A percentile compares a stretch with the other conserved stretches of the same genome.
Evolutionary conservation across 2,888 invertebrate genomes (phyloP).

Genomic region (Tribolium freemani): DNA sequence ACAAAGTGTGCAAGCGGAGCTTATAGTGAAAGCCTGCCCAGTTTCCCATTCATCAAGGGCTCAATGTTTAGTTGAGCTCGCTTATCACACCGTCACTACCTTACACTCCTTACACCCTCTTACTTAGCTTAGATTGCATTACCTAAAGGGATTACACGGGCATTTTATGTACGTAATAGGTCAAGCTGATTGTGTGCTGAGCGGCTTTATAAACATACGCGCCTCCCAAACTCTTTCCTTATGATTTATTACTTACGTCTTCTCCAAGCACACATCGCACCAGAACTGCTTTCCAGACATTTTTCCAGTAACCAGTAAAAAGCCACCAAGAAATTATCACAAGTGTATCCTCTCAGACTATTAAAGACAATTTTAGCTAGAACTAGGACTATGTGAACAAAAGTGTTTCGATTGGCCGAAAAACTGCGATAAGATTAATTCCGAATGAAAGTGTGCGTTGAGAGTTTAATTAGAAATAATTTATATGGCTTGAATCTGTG

Average conservation of each 20-base stretch:
- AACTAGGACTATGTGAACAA: no score
- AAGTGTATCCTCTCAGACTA: no score
- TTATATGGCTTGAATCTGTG: no score
- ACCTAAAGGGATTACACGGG: slow-evolving; percentile 54
- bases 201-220: slow-evolving; percentile 44
- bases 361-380: no score
- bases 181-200: slow-evolving; percentile 42
- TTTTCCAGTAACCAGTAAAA: no score
- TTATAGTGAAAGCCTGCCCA: slow-evolving; percentile 61
- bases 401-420: no score
- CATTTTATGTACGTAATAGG: slow-evolving; percentile 44
- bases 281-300: slow-evolving; percentile 3
- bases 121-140: slow-evolving; percentile 60
- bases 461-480: no score
- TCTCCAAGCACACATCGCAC: not conserved
- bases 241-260: slow-evolving; percentile 28
- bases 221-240: slow-evolving; percentile 34
- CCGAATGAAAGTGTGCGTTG: no score
- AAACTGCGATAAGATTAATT: no score
- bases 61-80: slow-evolving; percentile 61
- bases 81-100: slow-evolving; percentile 56
- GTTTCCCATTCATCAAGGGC: slow-evolving; percentile 64
- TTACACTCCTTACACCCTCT: slow-evolving; percentile 53
- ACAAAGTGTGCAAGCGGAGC: slow-evolving; percentile 66
- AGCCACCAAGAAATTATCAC: no score